Conservation (phyloP, 2,797 vertebrate genomes). For the Megaceryle alcyon region DNA sequence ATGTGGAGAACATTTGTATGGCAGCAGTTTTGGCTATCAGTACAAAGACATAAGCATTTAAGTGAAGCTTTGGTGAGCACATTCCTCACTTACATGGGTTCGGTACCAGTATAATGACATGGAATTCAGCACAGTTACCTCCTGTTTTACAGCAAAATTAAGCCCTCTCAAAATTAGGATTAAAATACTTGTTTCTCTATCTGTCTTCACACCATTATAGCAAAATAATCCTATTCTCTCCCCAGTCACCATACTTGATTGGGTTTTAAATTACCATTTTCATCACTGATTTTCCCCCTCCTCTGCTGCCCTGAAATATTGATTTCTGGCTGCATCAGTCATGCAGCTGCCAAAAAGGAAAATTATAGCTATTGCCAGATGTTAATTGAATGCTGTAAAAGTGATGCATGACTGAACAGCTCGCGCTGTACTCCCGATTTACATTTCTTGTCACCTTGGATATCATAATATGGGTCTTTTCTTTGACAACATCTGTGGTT, state of each 20-base stretch:
- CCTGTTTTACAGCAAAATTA: neutral
- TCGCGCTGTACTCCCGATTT: neutral
- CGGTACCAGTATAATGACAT: neutral
- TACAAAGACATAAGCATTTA: neutral
- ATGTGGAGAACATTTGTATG: neutral
- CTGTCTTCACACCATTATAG: neutral
- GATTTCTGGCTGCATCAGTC: neutral
- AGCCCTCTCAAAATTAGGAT: neutral
- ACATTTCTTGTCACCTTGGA: neutral
- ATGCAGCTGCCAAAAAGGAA: conserved; percentile 46
- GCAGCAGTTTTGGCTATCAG: neutral
- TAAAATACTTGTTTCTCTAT: neutral
- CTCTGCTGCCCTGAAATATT: conserved; percentile 4
- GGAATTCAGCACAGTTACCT: neutral
- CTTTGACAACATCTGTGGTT: conserved; percentile 20
- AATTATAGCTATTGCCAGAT: conserved; percentile 52
- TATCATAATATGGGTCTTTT: neutral
- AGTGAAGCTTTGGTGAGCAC: neutral
- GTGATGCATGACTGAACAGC: conserved; percentile 11
- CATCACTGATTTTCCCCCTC: neutral
- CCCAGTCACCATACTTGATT: conserved; percentile 12
- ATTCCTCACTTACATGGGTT: neutral
- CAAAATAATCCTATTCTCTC: neutral
- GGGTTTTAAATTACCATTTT: conserved; percentile 44
- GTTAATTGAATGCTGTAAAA: conserved; percentile 43